Conservation (phyloP, 2,888 invertebrate genomes). For the Latrodectus hesperus region DNA sequence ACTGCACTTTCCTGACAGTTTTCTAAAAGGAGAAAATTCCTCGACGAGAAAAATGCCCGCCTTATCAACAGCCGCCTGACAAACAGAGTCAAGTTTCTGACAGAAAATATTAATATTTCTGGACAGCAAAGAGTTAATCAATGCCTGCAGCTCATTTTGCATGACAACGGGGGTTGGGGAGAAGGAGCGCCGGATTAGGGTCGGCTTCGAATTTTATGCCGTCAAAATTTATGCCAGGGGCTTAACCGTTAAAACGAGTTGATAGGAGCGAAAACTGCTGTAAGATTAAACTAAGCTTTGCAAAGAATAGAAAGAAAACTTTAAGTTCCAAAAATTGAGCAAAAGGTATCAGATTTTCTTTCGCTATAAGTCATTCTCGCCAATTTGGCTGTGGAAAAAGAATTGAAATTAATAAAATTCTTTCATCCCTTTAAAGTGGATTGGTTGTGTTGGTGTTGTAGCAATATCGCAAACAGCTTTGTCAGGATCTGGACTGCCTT, state of each 20-base stretch:
- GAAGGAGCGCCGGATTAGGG: neutral
- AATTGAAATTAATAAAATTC: neutral
- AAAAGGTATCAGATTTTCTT: neutral
- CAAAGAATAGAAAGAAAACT: neutral
- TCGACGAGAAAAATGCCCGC: neutral
- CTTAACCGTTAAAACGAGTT: constrained; percentile 2
- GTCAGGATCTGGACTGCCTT: neutral
- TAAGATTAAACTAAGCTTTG: neutral
- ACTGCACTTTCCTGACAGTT: too few relatives aligned
- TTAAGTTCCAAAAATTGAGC: neutral
- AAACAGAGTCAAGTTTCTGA: constrained; percentile 5
- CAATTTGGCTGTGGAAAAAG: neutral
- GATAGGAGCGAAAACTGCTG: neutral
- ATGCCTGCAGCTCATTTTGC: constrained; percentile 23
- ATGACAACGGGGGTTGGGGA: constrained; percentile 1
- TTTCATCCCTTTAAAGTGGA: neutral
- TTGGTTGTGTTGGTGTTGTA: neutral
- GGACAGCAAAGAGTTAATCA: constrained; percentile 18
- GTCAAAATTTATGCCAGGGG: constrained; percentile 9
- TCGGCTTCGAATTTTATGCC: constrained; percentile 21
- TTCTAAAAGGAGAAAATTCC: neutral
- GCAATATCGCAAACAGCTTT: neutral
- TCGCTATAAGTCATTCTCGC: neutral
- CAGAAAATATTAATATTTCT: constrained; percentile 22
- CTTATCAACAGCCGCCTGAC: neutral